Percentiles rank a stretch among this genome's conserved stretches.
Conservation (phyloP, 1,140 invertebrate genomes). For the Drosophila kanapiae region DNA sequence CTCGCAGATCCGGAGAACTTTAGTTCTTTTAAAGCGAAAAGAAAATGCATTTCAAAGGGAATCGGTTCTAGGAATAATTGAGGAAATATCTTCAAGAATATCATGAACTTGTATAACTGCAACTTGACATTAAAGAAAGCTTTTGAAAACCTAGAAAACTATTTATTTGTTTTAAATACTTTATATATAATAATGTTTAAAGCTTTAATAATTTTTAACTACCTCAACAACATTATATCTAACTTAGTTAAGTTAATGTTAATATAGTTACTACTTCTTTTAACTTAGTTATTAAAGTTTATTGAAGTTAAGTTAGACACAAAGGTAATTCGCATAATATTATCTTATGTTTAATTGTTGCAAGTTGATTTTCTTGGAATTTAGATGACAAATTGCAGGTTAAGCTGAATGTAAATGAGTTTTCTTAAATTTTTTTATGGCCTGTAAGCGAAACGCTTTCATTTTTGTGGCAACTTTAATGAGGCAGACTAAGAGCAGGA, state of each 20-base stretch:
- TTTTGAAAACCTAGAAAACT: too few species aligned
- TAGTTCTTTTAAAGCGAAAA: not conserved
- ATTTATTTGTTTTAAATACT: too few species aligned
- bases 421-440: conserved; percentile 16
- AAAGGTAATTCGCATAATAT: not conserved
- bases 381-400: conserved; percentile 12
- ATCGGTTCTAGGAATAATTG: not conserved
- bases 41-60: not conserved
- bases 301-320: not conserved
- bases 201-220: not conserved
- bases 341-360: not conserved
- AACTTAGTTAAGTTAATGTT: too few species aligned
- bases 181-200: too few species aligned
- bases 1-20: conserved; percentile 7
- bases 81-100: too few species aligned
- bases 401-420: conserved; percentile 19
- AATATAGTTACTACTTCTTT: too few species aligned
- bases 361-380: not conserved
- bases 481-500: conserved; percentile 18
- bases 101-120: too few species aligned
- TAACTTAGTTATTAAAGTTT: not conserved
- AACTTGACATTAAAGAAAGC: not conserved
- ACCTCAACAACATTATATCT: too few species aligned
- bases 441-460: conserved; percentile 48
- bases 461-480: conserved; percentile 51